Evolutionary conservation across 2,888 invertebrate genomes (phyloP).

Genomic region (Leptothorax acervorum): DNA sequence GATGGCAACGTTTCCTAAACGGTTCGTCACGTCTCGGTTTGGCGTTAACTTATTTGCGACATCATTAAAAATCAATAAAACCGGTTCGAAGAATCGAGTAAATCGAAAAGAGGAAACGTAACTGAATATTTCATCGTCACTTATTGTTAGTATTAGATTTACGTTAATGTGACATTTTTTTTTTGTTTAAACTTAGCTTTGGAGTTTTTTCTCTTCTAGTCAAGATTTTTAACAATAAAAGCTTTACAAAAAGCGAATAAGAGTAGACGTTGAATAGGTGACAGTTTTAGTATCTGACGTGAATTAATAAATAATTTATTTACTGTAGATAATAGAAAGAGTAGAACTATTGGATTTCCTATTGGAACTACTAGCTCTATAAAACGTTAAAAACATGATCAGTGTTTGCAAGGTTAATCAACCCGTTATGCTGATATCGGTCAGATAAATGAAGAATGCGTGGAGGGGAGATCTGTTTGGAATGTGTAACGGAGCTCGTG

Average conservation of each 20-base stretch:
- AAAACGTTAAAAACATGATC: neutral
- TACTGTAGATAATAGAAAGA: neutral
- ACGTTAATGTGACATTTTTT: neutral
- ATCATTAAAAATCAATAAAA: slow-evolving; percentile 59
- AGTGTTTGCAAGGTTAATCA: neutral
- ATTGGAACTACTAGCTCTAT: neutral
- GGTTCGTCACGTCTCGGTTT: slow-evolving; percentile 38
- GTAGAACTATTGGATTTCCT: neutral
- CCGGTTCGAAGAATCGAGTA: neutral
- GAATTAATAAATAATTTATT: neutral
- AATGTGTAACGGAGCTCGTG: neutral
- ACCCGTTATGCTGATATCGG: neutral
- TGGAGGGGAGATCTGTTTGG: neutral
- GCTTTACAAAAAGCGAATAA: too few species aligned
- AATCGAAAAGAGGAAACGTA: neutral
- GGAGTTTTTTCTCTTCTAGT: neutral
- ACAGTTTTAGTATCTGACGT: neutral
- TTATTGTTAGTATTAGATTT: neutral
- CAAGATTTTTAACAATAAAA: too few species aligned
- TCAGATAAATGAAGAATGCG: neutral
- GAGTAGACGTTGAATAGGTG: too few species aligned
- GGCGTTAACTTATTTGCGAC: slow-evolving; percentile 71
- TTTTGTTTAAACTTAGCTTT: neutral
- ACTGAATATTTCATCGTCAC: neutral
- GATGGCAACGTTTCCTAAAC: slow-evolving; percentile 39